Percentiles rank a stretch among this genome's conserved stretches.
These are phyloP conservation scores for Ethmia dodecea DNA, from an alignment of 2,888 invertebrate genomes.

Conservation along the genomic window DNA sequence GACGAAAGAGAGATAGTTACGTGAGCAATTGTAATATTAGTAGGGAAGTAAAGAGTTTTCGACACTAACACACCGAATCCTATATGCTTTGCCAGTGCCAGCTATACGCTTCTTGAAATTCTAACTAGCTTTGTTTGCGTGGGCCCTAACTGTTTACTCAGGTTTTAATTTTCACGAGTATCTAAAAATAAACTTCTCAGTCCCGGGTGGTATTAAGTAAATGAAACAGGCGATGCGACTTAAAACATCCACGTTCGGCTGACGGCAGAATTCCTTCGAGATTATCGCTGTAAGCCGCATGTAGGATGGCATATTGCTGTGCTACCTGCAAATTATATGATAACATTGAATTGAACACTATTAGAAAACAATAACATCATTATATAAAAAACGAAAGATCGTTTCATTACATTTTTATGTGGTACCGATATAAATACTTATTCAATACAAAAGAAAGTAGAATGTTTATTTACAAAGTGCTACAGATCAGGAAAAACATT, in stretches of 20 bases:
- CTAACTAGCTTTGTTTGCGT: neutral
- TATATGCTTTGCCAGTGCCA: neutral
- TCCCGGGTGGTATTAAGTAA: conserved; percentile 11
- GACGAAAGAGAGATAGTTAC: too few species aligned
- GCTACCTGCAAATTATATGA: neutral
- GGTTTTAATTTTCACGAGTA: conserved; percentile 18
- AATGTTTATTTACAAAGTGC: neutral
- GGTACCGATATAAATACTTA: too few species aligned
- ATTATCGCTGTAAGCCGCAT: conserved; percentile 10
- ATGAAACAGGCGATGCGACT: conserved; percentile 15
- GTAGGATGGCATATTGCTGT: neutral
- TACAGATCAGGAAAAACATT: too few species aligned
- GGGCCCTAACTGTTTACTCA: conserved; percentile 6
- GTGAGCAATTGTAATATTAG: too few species aligned
- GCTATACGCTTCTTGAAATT: too few species aligned
- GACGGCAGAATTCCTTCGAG: conserved; percentile 18
- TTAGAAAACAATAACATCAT: too few species aligned
- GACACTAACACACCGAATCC: neutral
- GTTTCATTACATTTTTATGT: neutral
- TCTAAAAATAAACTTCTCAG: conserved; percentile 16
- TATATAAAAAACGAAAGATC: neutral
- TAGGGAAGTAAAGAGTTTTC: too few species aligned
- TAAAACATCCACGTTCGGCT: conserved; percentile 12
- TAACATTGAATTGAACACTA: neutral
- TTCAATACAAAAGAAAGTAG: neutral